Evolutionary conservation across 2,113 vertebrate species (phyloP).

Genomic region (Mustela nigripes): DNA sequence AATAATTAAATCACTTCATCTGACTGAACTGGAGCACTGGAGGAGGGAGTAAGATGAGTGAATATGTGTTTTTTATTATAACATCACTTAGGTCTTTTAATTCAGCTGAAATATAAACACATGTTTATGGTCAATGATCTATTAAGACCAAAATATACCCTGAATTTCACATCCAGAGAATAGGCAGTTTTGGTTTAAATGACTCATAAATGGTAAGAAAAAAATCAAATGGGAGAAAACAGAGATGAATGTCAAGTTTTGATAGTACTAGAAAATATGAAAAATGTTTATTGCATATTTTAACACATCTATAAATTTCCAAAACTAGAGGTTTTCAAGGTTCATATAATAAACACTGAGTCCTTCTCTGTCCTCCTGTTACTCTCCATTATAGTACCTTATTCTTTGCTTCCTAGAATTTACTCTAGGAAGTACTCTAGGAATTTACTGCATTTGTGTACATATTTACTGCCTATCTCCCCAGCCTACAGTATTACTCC

Average conservation of each 20-base stretch:
- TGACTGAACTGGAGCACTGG: conserved; percentile 70
- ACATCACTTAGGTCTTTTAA: background rate
- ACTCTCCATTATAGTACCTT: background rate
- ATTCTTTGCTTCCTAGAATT: conserved; percentile 6
- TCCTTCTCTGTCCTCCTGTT: background rate
- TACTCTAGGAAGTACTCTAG: background rate
- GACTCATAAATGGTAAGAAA: conserved; percentile 19
- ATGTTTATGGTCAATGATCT: background rate
- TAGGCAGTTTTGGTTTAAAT: conserved; percentile 47
- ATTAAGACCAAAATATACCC: background rate
- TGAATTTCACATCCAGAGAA: conserved; percentile 30
- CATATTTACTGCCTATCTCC: background rate
- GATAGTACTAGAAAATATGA: conserved; percentile 30
- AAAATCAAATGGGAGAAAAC: conserved; percentile 53
- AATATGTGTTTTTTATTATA: conserved; percentile 2
- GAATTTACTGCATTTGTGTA: background rate
- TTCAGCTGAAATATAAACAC: conserved; percentile 66
- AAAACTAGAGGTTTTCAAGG: conserved; percentile 52
- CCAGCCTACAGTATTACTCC: background rate
- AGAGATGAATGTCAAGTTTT: conserved; percentile 54
- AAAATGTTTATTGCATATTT: conserved; percentile 40
- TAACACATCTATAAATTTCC: conserved; percentile 43
- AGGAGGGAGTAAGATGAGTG: conserved; percentile 41
- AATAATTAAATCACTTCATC: conserved; percentile 77
- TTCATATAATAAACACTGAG: conserved; percentile 2